Evolutionary conservation across 2,113 vertebrate genomes (phyloP).

Genomic region (Cathartes aura): DNA sequence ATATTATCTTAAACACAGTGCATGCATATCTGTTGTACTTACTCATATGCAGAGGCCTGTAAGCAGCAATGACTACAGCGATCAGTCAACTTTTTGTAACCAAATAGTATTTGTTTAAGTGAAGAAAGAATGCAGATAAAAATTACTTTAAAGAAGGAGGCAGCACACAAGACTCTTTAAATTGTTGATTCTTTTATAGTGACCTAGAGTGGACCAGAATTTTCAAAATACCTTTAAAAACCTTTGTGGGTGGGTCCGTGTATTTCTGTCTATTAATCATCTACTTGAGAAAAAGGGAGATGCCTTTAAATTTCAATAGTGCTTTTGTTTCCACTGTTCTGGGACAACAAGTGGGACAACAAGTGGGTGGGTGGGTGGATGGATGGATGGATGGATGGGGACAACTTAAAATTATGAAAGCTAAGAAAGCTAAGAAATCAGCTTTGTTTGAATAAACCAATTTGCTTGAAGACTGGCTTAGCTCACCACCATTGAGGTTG

Average conservation of each 20-base stretch:
- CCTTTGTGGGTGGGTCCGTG: rapidly evolving
- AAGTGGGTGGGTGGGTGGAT: background rate
- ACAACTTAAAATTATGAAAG: background rate
- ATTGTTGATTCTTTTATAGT: background rate
- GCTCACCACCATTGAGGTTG: background rate
- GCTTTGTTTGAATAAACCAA: background rate
- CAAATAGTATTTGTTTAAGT: background rate
- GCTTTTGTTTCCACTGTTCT: background rate
- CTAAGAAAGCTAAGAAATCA: background rate
- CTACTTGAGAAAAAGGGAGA: background rate
- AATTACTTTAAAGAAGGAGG: background rate
- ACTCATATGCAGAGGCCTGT: background rate
- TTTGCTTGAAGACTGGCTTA: background rate
- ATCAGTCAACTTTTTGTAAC: background rate
- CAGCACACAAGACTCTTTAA: background rate
- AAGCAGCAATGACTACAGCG: background rate
- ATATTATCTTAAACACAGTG: background rate
- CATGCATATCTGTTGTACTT: background rate
- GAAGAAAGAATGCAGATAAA: background rate
- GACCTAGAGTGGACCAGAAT: background rate
- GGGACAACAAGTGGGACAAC: background rate
- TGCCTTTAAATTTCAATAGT: background rate
- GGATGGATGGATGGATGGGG: too few species aligned
- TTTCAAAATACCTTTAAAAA: background rate
- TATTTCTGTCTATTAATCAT: background rate